Base-by-base conservation (phyloP, 2,113 vertebrate genomes). In the Aviceda subcristata region DNA sequence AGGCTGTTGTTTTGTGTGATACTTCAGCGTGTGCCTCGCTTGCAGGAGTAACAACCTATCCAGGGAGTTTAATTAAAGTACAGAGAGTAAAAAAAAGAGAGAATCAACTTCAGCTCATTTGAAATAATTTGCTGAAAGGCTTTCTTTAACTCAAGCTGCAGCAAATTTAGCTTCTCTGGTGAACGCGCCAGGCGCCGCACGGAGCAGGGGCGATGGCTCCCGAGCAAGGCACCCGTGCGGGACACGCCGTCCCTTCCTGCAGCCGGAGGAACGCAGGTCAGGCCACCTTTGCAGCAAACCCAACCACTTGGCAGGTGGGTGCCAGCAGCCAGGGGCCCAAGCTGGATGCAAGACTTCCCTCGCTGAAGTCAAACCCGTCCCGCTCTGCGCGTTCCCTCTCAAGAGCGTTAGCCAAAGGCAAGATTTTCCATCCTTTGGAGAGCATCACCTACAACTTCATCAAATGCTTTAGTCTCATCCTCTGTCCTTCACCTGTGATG, bases 281-380 rank as follows among this genome's bases (percentile, higher is more conserved):
- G n/a, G 36, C 48, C 39, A 18, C 1, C 1, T 12, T 27, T 14
- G 6, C 60, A 2, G 22, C 1, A 11, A 74, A 12, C 15, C 20
- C 13, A 1, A 27, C 4, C n/a, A 2, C 7, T 57, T 15, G 36
- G 32, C 24, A 16, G 15, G 9, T 45, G 53, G 21, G 36, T 11
- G 38, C 1, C 2, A 41, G 46, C 48, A 43, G 14, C n/a, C 63
- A 29, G 27, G 10, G 1, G 1, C 36, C 45, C 39, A 36, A 11
- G 30, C 4, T 21, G 48, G 62, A 5, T 30, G 20, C n/a, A 38
- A 64, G 39, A 23, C 11, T 26, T 60, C 46, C 34, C 23, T 7
- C 43, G 38, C 55, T 26, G 38, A 38, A 64, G 30, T 15, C 73
- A 48, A 50, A 34, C 53, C 53, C 4, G 0, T 3, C 9, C 13